Base-by-base conservation (phyloP, 2,888 invertebrate genomes). In the Eurytoma californica region DNA sequence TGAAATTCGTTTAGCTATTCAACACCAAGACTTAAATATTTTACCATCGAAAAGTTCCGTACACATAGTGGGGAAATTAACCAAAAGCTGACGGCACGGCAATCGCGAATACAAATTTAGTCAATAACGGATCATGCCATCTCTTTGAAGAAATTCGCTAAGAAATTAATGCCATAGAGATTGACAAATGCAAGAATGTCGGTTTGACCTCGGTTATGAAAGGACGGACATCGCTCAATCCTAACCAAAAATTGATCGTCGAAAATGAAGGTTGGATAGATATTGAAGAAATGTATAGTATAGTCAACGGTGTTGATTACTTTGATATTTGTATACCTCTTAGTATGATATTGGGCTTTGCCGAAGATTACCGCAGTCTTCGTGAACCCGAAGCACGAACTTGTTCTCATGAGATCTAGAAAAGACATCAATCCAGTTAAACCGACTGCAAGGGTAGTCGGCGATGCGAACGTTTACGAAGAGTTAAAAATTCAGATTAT, bases 1-100 rank as follows among this genome's bases (percentile, higher is more conserved):
- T 76, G 80, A 81, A 73, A 82, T 82, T 24, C 51, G 78, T 28
- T 81, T 82, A 16, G 61, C 51, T 2, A 66, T 81, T 24, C 77
- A 80, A 28, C 68, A 77, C 60, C 65, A 76, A 49, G 79, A 82
- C 65, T 9, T 58, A 13, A 77, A 51, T 55, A 12, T 82, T 4
- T 67, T 80, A 58, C 77, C 80, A 5, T 65, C 72, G 3, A 70
- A 67, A 30, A 81, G 80, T 78, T 76, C 66, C 12, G n/a, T 78
- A 13, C 81, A 77, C 47, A 39, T 82, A 16, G 70, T n/a, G 13
- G 79, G 80, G 13, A 80, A 66, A 80, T 57, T 81, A 47, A n/a
- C n/a, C 65, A 12, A 74, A 75, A 47, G 53, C 30, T 14, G 72
- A 77, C 39, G 77, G n/a, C 2, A n/a, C 57, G 3, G 1, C 18